Evolutionary conservation across 2,797 vertebrate genomes (phyloP).

Genomic region (Podargus strigoides): DNA sequence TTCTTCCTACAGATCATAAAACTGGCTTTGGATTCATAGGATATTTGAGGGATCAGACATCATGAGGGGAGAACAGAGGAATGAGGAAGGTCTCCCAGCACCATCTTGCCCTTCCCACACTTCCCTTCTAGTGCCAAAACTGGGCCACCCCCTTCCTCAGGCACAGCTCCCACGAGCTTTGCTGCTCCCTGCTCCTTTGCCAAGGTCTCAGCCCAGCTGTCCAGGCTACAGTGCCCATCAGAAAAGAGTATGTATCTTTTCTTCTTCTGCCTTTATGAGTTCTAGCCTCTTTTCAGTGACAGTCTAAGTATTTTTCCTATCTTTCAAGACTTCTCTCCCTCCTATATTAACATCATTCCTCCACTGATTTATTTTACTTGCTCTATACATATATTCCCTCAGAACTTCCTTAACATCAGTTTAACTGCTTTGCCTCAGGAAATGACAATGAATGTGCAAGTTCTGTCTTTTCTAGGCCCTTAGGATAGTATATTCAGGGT

Average conservation of each 20-base stretch:
- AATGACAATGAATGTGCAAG: neutral
- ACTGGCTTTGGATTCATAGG: neutral
- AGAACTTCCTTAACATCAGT: neutral
- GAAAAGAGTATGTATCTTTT: neutral
- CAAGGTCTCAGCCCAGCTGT: neutral
- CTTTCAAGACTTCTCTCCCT: neutral
- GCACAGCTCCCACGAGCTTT: neutral
- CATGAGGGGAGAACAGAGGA: neutral
- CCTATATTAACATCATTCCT: neutral
- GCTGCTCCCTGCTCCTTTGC: neutral
- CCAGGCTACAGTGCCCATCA: neutral
- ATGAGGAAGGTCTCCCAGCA: neutral
- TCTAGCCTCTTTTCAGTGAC: neutral
- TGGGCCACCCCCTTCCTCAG: neutral
- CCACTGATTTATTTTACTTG: neutral
- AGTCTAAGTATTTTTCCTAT: neutral
- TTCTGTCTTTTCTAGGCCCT: neutral
- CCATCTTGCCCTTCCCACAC: neutral
- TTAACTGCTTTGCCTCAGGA: neutral
- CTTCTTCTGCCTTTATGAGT: neutral
- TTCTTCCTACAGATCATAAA: neutral
- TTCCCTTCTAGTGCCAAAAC: neutral
- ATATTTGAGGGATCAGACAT: neutral
- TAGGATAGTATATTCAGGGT: neutral
- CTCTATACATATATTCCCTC: neutral